These are phyloP conservation scores for Meriones unguiculatus DNA, from an alignment of 2,113 vertebrate species.

Conservation along the genomic window DNA sequence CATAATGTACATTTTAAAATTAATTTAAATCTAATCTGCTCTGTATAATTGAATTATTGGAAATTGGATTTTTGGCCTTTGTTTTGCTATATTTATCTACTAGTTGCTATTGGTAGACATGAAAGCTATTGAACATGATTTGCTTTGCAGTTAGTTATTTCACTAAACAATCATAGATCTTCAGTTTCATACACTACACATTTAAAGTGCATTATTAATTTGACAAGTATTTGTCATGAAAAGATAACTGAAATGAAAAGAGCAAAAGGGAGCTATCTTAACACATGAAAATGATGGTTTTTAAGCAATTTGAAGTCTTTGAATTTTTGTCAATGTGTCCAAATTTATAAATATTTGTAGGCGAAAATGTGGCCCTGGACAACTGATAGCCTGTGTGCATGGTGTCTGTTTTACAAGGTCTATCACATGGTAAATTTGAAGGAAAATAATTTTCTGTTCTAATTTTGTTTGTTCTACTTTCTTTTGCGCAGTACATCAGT, in stretches of 20 bases:
- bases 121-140: conserved; percentile 30
- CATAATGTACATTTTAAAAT: neutral
- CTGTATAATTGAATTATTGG: conserved; percentile 13
- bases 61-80: conserved; percentile 5
- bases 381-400: neutral
- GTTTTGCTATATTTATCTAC: conserved; percentile 14
- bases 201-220: neutral
- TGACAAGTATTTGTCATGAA: conserved; percentile 6
- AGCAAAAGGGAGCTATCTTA: neutral
- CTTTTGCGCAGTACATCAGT: neutral
- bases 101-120: conserved; percentile 1
- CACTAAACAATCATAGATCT: conserved; percentile 7
- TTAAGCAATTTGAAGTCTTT: neutral
- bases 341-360: neutral
- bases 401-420: neutral
- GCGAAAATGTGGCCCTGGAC: neutral
- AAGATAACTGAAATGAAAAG: neutral
- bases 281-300: neutral
- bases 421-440: neutral
- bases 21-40: conserved; percentile 43
- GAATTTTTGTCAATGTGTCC: neutral
- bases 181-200: neutral
- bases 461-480: neutral
- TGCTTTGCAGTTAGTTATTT: conserved; percentile 39
- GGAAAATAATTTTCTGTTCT: neutral